Conservation (phyloP, 2,113 vertebrate species). For the Dasyornis broadbenti region DNA sequence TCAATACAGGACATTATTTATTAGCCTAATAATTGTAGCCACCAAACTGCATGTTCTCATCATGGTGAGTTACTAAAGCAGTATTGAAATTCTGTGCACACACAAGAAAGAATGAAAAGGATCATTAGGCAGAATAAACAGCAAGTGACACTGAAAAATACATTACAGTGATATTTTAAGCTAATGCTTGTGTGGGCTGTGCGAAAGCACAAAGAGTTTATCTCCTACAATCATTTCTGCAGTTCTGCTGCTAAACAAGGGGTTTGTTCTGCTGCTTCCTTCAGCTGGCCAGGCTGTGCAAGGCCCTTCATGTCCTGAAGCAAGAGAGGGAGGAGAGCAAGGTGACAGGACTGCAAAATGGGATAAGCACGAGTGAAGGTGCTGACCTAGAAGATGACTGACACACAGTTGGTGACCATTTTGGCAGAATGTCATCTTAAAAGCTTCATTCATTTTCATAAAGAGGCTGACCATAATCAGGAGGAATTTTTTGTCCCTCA, state of each 20-base stretch:
- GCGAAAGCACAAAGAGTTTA: conserved; percentile 24
- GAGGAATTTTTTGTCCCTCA: background rate
- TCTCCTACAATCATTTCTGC: background rate
- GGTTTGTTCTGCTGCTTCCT: background rate
- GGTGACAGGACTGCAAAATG: background rate
- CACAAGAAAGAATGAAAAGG: background rate
- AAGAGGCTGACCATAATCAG: background rate
- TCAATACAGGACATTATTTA: background rate
- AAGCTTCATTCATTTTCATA: background rate
- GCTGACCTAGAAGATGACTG: background rate
- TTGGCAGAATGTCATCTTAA: background rate
- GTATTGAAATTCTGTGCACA: background rate
- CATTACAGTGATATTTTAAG: conserved; percentile 46
- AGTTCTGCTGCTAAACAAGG: background rate
- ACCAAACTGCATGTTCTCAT: background rate
- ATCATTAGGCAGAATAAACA: conserved; percentile 41
- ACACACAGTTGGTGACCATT: background rate
- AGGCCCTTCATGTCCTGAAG: background rate
- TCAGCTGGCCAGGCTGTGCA: background rate
- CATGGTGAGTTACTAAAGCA: background rate
- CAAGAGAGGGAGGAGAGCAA: too few relatives aligned
- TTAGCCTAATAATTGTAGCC: background rate
- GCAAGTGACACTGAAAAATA: conserved; percentile 36
- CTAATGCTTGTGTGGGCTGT: conserved; percentile 31
- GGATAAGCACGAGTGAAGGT: background rate